These are phyloP conservation scores for Acanthococcus lagerstroemiae DNA, from an alignment of 2,888 invertebrate genomes.

Conservation along the genomic window DNA sequence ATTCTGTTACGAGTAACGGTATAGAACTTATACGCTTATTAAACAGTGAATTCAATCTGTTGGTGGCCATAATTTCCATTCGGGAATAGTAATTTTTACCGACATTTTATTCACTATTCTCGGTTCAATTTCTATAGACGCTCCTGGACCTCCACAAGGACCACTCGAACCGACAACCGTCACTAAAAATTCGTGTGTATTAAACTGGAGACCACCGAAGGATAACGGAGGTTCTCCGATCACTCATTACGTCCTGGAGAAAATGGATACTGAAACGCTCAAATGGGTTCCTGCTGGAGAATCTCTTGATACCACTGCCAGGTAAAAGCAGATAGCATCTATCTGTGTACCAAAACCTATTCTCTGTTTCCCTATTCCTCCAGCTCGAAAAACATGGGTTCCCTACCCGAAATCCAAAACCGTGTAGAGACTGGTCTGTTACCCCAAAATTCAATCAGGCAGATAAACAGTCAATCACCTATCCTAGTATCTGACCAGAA, in stretches of 20 bases:
- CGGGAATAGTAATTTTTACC: neutral
- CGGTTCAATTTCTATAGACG: conserved; percentile 45
- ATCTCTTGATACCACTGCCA: conserved; percentile 30
- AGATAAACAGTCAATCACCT: too few relatives aligned
- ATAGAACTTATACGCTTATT: neutral
- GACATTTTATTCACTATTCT: neutral
- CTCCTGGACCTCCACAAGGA: conserved; percentile 81
- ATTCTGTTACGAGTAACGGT: too few relatives aligned
- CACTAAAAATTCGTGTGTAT: conserved; percentile 72
- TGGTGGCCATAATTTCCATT: neutral
- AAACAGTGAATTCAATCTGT: neutral
- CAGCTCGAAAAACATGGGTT: too few relatives aligned
- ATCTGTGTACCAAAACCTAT: too few relatives aligned
- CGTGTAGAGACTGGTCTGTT: too few relatives aligned
- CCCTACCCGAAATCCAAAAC: too few relatives aligned
- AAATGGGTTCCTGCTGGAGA: conserved; percentile 94
- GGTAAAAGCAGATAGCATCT: conserved; percentile 26
- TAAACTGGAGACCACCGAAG: conserved; percentile 82
- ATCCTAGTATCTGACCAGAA: too few relatives aligned
- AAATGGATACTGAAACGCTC: conserved; percentile 88
- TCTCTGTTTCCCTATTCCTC: too few relatives aligned
- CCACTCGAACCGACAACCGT: conserved; percentile 79
- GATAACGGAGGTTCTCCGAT: conserved; percentile 91
- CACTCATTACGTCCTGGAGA: conserved; percentile 85
- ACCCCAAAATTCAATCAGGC: too few relatives aligned